Base-by-base conservation (phyloP, 2,888 invertebrate species). In the Cynaeus angustus region DNA sequence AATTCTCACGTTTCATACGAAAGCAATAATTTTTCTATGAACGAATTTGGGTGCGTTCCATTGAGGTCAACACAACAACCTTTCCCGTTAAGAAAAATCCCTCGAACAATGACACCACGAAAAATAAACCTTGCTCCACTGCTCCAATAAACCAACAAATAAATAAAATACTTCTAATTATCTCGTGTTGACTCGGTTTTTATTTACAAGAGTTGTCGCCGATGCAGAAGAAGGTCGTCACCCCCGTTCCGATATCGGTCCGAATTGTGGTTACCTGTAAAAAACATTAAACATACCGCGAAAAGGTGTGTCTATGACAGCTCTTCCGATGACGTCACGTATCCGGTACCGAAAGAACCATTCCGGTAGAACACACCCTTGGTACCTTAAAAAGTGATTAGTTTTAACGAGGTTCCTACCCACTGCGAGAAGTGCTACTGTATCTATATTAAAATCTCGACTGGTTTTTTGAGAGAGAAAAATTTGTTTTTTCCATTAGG, bases 401-500 rank as follows among this genome's bases (percentile, higher is more conserved):
- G 30, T 28, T 53, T 58, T 46, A 58, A 21, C 28, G 30, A 53
- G 46, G 13, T 46, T 16, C 46, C 46, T 52, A 52, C 52, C 52
- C 30, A 46, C 46, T 46, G 26, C 4, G 26, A 46, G 12, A n/a
- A 16, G 8, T 16, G 61, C 48, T 37, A 48, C 48, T 61, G 26
- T 61, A 78, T 78, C 78, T 78, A 78, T 78, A 78, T 78, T 78
- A 71, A 75, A 78, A 78, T 78, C 77, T 78, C 68, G 67, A 76
- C 45, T 37, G 53, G 33, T 43, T 45, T 43, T 58, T 45, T 33
- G 14, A 5, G 8, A 26, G 41, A 13, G 13, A 41, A 45, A 58
- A 50, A 50, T 26, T 52, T 12, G 30, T 26, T 46, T 14, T 46
- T 46, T 46, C 46, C 46, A 43, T 43, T 43, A 6, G 12, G 46